Percentiles rank a stretch among this genome's conserved stretches.
These are phyloP conservation scores for Ctenicera cuprea DNA, from an alignment of 2,888 invertebrate genomes.

Conservation along the genomic window DNA sequence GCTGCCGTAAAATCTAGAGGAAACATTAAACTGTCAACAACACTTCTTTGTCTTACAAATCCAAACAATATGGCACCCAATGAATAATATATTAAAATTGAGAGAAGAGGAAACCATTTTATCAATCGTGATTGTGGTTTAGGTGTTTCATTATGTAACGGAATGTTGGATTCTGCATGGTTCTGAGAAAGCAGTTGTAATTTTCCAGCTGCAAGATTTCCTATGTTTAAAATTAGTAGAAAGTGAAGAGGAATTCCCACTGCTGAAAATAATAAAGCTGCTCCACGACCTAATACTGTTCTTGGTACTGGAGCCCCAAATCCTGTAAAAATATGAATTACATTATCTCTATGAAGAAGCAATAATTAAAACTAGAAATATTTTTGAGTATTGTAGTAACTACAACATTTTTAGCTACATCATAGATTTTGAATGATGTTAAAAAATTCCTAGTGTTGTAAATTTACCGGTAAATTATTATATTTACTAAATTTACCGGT, in stretches of 20 bases:
- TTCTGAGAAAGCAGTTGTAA: conserved; percentile 70
- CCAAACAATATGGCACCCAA: conserved; percentile 79
- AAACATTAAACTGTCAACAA: conserved; percentile 78
- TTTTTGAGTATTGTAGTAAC: too few species aligned
- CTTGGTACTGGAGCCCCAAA: conserved; percentile 84
- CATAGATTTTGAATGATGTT: too few species aligned
- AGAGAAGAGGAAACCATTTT: conserved; percentile 71
- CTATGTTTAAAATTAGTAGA: conserved; percentile 76
- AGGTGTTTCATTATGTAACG: conserved; percentile 44
- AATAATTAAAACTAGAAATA: too few species aligned
- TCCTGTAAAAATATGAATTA: conserved; percentile 73
- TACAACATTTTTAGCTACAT: too few species aligned
- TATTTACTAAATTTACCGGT: too few species aligned
- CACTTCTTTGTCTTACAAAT: conserved; percentile 72
- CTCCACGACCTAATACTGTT: conserved; percentile 78
- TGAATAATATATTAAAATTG: conserved; percentile 75
- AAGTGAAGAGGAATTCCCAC: conserved; percentile 82
- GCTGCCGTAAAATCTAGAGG: conserved; percentile 83
- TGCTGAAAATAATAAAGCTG: conserved; percentile 79
- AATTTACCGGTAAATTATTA: too few species aligned
- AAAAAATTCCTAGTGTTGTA: too few species aligned
- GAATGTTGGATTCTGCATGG: conserved; percentile 54
- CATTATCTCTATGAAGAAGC: too few species aligned
- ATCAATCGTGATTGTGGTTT: conserved; percentile 64
- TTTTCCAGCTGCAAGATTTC: conserved; percentile 73